Percentiles rank a stretch among this genome's conserved stretches.
Conservation (phyloP, 1,140 invertebrate species). For the Latrodectus geometricus region DNA sequence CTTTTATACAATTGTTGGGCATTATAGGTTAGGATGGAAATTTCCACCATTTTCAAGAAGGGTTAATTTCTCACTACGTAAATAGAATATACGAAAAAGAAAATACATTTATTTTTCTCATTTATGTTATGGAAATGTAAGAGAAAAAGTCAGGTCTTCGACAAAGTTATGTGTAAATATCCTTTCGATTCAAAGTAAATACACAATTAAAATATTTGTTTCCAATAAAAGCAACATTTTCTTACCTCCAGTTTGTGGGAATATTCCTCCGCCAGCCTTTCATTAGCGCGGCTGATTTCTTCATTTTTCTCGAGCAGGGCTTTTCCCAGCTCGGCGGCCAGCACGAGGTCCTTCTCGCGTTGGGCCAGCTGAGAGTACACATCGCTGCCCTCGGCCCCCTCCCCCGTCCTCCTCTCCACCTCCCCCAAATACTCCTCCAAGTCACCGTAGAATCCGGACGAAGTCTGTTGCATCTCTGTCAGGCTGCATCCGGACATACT, state of each 20-base stretch:
- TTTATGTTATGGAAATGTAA: too few relatives aligned
- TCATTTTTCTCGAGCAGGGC: constrained; percentile 94
- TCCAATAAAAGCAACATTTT: not conserved
- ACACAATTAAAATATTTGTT: not conserved
- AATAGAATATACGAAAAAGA: too few relatives aligned
- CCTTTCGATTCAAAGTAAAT: not conserved
- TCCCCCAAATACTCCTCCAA: constrained; percentile 74
- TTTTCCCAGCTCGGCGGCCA: constrained; percentile 95
- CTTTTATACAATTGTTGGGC: too few relatives aligned
- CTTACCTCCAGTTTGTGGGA: constrained; percentile 90
- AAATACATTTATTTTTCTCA: too few relatives aligned
- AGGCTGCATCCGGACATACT: constrained; percentile 60
- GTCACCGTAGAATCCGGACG: constrained; percentile 64
- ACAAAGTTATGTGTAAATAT: too few relatives aligned
- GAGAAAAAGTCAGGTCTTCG: too few relatives aligned
- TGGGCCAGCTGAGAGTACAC: constrained; percentile 86
- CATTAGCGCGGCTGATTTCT: constrained; percentile 87
- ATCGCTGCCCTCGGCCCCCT: constrained; percentile 74
- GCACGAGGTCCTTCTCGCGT: constrained; percentile 90
- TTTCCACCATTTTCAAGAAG: too few relatives aligned
- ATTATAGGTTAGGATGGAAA: too few relatives aligned
- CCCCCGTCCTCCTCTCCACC: constrained; percentile 70
- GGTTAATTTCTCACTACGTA: too few relatives aligned
- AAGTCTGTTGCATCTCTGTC: constrained; percentile 63
- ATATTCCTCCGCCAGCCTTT: constrained; percentile 87